A percentile compares a stretch with the other conserved stretches of the same genome.
These are phyloP conservation scores for Phortica okadai DNA, from an alignment of 2,888 invertebrate genomes.

Conservation along the genomic window DNA sequence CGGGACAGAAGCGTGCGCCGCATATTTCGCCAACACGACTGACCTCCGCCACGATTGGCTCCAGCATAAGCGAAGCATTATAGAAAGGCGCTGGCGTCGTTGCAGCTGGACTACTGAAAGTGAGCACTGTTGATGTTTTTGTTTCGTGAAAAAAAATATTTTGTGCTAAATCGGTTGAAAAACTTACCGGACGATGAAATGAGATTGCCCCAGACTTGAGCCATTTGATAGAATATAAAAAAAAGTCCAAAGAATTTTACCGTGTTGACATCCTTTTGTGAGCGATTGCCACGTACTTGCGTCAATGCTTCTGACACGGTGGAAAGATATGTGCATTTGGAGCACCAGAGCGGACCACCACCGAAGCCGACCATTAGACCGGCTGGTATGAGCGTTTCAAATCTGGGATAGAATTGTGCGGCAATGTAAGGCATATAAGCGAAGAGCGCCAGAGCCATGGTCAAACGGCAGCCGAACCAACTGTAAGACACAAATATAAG, in stretches of 20 bases:
- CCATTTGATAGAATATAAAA: conserved; percentile 97
- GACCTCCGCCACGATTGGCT: conserved; percentile 47
- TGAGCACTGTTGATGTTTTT: conserved; percentile 55
- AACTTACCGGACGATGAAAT: conserved; percentile 87
- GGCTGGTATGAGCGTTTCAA: conserved; percentile 89
- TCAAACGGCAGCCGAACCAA: conserved; percentile 94
- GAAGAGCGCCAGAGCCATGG: conserved; percentile 88
- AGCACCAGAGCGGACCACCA: conserved; percentile 96
- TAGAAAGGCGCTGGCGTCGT: conserved; percentile 10
- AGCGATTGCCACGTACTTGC: conserved; percentile 79
- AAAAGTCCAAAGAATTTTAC: conserved; percentile 96
- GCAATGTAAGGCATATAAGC: conserved; percentile 95
- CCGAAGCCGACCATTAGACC: conserved; percentile 79
- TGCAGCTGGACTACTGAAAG: conserved; percentile 50
- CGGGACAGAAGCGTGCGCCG: conserved; percentile 86
- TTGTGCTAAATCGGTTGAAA: background rate
- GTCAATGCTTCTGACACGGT: conserved; percentile 89
- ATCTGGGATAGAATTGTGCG: conserved; percentile 92
- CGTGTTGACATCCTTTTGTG: conserved; percentile 86
- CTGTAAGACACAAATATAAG: conserved; percentile 75
- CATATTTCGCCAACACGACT: conserved; percentile 80
- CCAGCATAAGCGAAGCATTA: conserved; percentile 49
- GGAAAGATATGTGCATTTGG: conserved; percentile 95
- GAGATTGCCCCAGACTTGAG: conserved; percentile 96
- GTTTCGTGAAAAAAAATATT: background rate